A percentile compares a stretch with the other conserved stretches of the same genome.
Evolutionary conservation across 2,113 vertebrate genomes (phyloP).

Genomic region (Acanthisitta chloris): DNA sequence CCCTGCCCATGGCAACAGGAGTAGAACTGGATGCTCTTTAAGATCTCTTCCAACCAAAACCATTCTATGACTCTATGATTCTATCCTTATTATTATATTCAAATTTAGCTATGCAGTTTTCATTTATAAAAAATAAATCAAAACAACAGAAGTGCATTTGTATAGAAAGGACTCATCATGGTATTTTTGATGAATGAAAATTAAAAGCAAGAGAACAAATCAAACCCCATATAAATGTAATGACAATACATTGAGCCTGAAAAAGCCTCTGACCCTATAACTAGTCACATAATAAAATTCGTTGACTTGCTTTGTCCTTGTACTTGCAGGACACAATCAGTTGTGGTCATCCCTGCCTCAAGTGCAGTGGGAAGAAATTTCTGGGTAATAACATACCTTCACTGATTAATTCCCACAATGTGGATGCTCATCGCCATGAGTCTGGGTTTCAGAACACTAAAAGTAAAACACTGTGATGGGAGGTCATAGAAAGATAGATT

Average conservation of each 20-base stretch:
- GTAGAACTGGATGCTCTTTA: background rate
- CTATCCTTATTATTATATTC: background rate
- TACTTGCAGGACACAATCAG: fast-evolving
- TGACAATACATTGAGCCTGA: background rate
- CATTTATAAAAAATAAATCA: background rate
- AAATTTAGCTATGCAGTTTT: background rate
- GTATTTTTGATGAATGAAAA: background rate
- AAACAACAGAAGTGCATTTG: background rate
- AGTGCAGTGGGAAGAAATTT: background rate
- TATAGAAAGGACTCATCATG: background rate
- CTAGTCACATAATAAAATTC: background rate
- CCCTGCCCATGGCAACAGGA: background rate
- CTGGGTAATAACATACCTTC: background rate
- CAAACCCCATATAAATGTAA: background rate
- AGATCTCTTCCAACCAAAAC: background rate
- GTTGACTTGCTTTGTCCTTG: background rate
- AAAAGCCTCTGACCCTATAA: background rate
- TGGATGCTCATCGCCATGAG: fast-evolving
- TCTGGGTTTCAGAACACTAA: background rate
- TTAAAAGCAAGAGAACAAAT: background rate
- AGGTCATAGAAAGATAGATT: background rate
- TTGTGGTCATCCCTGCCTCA: background rate
- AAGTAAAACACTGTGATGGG: background rate
- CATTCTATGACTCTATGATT: background rate
- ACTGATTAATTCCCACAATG: background rate